Percentiles rank a stretch among this genome's conserved stretches.
Evolutionary conservation across 2,888 invertebrate genomes (phyloP).

Genomic region (Tenthredo notha): DNA sequence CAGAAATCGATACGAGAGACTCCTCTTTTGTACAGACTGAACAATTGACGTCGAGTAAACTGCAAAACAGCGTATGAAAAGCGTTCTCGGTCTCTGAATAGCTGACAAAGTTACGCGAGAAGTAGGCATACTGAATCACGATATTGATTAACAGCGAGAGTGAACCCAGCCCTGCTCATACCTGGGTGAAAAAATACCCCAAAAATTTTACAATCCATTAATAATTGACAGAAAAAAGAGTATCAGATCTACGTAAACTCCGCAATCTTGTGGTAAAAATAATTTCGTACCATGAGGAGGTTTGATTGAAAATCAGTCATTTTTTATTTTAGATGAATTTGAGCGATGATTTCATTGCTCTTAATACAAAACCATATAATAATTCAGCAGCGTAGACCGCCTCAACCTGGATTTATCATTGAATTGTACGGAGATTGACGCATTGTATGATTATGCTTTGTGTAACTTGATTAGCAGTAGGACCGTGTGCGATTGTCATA

Average conservation of each 20-base stretch:
- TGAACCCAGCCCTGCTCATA: not conserved
- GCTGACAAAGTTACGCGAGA: constrained; percentile 45
- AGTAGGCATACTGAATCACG: constrained; percentile 3
- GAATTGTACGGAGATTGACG: not conserved
- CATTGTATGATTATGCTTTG: not conserved
- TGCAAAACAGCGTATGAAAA: constrained; percentile 38
- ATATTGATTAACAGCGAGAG: constrained; percentile 44
- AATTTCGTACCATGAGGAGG: not conserved
- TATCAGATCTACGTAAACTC: not conserved
- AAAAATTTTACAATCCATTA: not conserved
- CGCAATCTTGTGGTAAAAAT: not conserved
- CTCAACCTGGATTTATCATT: not conserved
- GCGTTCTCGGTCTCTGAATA: constrained; percentile 37
- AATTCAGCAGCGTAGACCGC: not conserved
- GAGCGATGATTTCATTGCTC: not conserved
- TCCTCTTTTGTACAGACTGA: constrained; percentile 30
- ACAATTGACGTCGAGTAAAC: constrained; percentile 42
- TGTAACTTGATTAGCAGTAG: not conserved
- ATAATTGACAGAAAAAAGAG: not conserved
- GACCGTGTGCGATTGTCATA: not conserved
- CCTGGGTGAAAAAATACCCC: not conserved
- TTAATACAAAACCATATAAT: not conserved
- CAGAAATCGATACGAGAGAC: constrained; percentile 31
- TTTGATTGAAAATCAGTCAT: not conserved
- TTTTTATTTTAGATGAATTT: not conserved